A percentile compares a stretch with the other conserved stretches of the same genome.
Conservation (phyloP, 2,797 vertebrate species). For the Bradypodion pumilum region DNA sequence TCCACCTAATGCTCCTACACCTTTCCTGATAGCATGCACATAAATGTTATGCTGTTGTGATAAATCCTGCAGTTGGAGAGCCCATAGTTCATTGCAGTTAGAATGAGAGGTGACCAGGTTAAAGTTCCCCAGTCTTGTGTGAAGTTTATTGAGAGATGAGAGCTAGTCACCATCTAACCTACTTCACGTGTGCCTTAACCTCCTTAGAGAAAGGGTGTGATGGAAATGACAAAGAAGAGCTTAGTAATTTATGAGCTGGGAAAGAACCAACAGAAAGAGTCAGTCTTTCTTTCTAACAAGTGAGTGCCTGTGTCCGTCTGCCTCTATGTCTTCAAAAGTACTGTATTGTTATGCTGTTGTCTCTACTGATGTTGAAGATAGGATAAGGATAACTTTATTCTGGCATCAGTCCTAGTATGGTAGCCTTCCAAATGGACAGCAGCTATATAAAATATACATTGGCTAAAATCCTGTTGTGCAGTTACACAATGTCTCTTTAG, state of each 20-base stretch:
- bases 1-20: background rate
- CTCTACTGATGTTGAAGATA: slow-evolving; percentile 8
- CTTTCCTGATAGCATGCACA: background rate
- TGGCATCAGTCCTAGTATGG: background rate
- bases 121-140: background rate
- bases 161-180: background rate
- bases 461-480: too few species aligned
- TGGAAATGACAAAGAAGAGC: background rate
- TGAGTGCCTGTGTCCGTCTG: background rate
- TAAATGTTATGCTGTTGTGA: background rate
- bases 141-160: background rate
- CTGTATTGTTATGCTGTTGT: slow-evolving; percentile 41
- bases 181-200: background rate
- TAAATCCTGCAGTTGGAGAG: background rate
- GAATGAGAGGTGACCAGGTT: background rate
- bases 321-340: background rate
- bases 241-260: background rate
- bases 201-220: background rate
- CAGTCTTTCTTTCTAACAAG: background rate
- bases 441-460: background rate
- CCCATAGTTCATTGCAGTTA: background rate
- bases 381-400: background rate
- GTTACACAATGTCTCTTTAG: too few species aligned
- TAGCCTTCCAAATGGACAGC: background rate
- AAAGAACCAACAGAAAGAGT: background rate